Evolutionary conservation across 2,797 vertebrate genomes (phyloP).

Genomic region (Pangasius sanitwongsei): DNA sequence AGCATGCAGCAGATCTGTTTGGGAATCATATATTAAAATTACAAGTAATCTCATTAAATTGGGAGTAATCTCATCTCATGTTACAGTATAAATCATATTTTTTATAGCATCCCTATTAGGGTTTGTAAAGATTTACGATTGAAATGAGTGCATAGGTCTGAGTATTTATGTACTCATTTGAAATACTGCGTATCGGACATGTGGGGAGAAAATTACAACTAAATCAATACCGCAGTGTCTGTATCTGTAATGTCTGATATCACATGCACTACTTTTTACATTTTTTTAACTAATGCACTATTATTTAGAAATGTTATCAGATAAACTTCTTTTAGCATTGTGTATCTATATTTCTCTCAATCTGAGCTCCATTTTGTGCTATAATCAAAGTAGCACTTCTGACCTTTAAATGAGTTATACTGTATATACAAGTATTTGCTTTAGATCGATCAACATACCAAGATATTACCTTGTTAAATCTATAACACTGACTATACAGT

Average conservation of each 20-base stretch:
- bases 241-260: background rate
- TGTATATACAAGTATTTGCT: background rate
- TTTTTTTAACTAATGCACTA: background rate
- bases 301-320: background rate
- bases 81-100: background rate
- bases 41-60: constrained; percentile 16
- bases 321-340: background rate
- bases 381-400: background rate
- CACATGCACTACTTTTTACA: background rate
- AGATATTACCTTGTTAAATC: background rate
- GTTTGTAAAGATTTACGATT: background rate
- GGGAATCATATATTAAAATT: background rate
- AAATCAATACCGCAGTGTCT: background rate
- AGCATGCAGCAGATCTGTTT: background rate
- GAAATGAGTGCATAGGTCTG: background rate
- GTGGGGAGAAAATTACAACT: background rate
- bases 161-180: background rate
- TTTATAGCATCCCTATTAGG: background rate
- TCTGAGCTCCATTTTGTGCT: background rate
- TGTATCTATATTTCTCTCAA: background rate
- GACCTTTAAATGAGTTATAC: background rate
- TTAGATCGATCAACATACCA: background rate
- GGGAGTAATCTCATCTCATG: no score
- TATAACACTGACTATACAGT: background rate
- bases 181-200: background rate